A percentile compares a stretch with the other conserved stretches of the same genome.
phyloP scores from a whole-genome alignment of 2,888 invertebrate genomes.

The Clistopyga incitator region DNA sequence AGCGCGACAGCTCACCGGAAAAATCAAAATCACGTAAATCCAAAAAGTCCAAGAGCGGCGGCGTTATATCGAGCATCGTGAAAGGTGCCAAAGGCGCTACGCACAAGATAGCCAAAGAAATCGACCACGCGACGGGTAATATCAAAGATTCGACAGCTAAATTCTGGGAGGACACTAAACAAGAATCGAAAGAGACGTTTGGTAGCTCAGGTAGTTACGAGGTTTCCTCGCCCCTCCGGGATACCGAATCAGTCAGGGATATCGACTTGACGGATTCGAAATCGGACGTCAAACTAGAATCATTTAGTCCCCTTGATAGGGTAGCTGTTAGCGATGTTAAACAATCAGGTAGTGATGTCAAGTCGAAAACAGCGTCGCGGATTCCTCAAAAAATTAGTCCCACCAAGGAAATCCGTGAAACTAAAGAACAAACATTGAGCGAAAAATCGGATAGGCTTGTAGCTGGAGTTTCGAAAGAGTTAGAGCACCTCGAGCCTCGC shows the following conservation, averaged over 20 bases:
- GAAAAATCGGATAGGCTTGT: conserved; percentile 75
- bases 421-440: conserved; percentile 33
- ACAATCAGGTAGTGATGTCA: conserved; percentile 61
- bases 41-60: conserved; percentile 72
- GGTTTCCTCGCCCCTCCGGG: conserved; percentile 71
- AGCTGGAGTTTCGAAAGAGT: conserved; percentile 75
- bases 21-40: conserved; percentile 68
- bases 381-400: conserved; percentile 79
- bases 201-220: conserved; percentile 75
- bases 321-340: conserved; percentile 44
- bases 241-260: conserved; percentile 67
- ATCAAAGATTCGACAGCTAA: conserved; percentile 72
- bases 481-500: conserved; percentile 83
- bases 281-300: conserved; percentile 71
- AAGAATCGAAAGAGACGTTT: conserved; percentile 72
- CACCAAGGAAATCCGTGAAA: conserved; percentile 68
- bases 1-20: conserved; percentile 64
- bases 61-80: conserved; percentile 74
- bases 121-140: conserved; percentile 73
- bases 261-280: conserved; percentile 65
- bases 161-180: conserved; percentile 73
- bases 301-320: conserved; percentile 69
- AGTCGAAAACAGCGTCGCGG: conserved; percentile 72
- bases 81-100: conserved; percentile 74
- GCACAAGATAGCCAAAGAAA: conserved; percentile 73